Conservation (phyloP, 35 echinoderm and acorn worm genomes). For the Patiria miniata region DNA sequence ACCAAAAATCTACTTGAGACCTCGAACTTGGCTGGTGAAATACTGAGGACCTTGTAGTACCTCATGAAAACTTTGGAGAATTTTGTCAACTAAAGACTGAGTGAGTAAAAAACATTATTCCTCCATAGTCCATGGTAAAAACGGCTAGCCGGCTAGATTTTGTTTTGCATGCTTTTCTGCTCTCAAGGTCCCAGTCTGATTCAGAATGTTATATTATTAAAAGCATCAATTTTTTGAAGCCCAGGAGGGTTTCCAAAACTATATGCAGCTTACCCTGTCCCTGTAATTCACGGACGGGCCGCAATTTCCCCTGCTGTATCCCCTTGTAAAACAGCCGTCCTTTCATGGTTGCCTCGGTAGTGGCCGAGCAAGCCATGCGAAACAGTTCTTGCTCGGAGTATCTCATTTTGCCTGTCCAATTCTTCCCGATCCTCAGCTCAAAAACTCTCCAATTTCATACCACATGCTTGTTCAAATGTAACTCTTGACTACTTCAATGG, state of each 20-base stretch:
- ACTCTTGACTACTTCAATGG: neutral
- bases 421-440: neutral
- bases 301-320: constrained; percentile 6
- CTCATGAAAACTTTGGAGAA: too few relatives aligned
- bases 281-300: neutral
- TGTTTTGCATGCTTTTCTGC: too few relatives aligned
- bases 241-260: neutral
- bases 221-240: too few relatives aligned
- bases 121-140: too few relatives aligned
- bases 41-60: too few relatives aligned
- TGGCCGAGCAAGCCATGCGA: neutral
- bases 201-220: too few relatives aligned
- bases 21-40: too few relatives aligned
- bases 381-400: neutral
- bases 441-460: neutral
- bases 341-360: neutral
- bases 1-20: too few relatives aligned
- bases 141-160: too few relatives aligned
- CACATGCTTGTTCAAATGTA: neutral
- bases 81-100: too few relatives aligned
- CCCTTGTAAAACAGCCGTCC: neutral
- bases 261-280: constrained; percentile 21
- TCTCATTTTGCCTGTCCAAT: neutral
- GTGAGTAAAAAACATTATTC: too few relatives aligned
- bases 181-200: too few relatives aligned